Evolutionary conservation across 2,797 vertebrate species (phyloP), one percentile per base, ranked within the genome.

Genomic region (Spinus olivaceus): DNA sequence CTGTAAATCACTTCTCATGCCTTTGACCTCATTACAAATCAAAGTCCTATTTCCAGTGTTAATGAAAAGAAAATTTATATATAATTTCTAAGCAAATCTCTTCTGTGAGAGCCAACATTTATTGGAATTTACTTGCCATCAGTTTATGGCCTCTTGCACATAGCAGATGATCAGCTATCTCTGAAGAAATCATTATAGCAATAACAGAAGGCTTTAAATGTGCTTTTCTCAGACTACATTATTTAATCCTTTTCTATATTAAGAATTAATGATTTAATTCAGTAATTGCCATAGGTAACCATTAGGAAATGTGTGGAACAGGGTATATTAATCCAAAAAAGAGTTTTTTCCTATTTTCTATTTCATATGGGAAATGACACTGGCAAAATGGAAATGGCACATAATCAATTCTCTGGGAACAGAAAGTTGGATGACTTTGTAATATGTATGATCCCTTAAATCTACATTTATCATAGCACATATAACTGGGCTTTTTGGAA

Each of bases 1-100:
- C 22, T 76, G 70, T 94, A 96, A 96, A 97, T 95, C 85, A 96
- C 39, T 86, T 86, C 41, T 72, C 49, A 30, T 76, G 87, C 65
- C 42, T 95, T 86, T 95, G 94, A 94, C 85, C 94, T 95, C 85
- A 79, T 86, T 91, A 86, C 71, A 93, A 95, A 91, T 86, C 73
- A 16, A 92, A 84, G 51, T 46, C 54, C 30, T 23, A 66, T 86
- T 79, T 81, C 74, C 77, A 72, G 3, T 64, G 12, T 66, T 92
- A 96, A 97, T 92, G 76, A 88, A 89, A 90, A 67, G 64, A 88
- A 94, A 89, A 89, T 11, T 63, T 81, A 83, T 72, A 60, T 28
- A 32, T 64, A 46, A 81, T 81, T 92, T 92, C 82, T 81, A 63
- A 90, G 79, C 39, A 90, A 88, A 91, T 91, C 80, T 86, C 67